Base-by-base conservation (phyloP, 92 coral and sea anemone genomes). In the Siderastrea radians region DNA sequence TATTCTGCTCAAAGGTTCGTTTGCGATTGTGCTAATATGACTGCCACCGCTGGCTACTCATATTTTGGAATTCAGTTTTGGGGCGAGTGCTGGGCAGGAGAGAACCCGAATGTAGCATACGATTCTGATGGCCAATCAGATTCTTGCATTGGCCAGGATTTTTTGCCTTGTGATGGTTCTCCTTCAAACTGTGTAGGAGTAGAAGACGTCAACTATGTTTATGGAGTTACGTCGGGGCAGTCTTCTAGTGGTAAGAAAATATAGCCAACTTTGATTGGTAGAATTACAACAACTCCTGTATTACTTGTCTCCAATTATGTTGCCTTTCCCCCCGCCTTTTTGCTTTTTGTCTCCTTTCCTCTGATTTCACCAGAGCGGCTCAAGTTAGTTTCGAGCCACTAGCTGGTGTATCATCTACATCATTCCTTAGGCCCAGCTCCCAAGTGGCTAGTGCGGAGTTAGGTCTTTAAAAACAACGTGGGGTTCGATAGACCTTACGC, bases 61-160 rank as follows among this genome's bases (percentile, higher is more conserved):
- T 67, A 67, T 65, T 80, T 80, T 53, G 85, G 85, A 26, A 80
- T 80, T 80, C 85, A 80, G 65, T 80, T 66, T 46, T 80, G 74
- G 75, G 64, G 59, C 13, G 85, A 80, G 75, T 80, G 85, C 53
- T 80, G 85, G 85, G 64, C 74, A 66, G 85, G 85, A 38, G 85
- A 67, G 66, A 80, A 80, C 75, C 75, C 76, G 46, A 75, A 80
- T 66, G 85, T 68, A 15, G 65, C 54, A 12, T 80, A 80, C 66
- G 48, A 67, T 26, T 51, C 85, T 68, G 75, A 68, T 6, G 85
- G 85, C 26, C 63, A 66, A 80, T 80, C 85, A 67, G 61, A 80
- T 80, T 54, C 51, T 26, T 80, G 85, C 47, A 3, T 66, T 46
- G 85, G 75, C 12, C 75, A 16, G 5, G 65, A 80, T 53, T 80